Conservation (phyloP, 2,888 invertebrate genomes). For the Sminthurinus aureus region DNA sequence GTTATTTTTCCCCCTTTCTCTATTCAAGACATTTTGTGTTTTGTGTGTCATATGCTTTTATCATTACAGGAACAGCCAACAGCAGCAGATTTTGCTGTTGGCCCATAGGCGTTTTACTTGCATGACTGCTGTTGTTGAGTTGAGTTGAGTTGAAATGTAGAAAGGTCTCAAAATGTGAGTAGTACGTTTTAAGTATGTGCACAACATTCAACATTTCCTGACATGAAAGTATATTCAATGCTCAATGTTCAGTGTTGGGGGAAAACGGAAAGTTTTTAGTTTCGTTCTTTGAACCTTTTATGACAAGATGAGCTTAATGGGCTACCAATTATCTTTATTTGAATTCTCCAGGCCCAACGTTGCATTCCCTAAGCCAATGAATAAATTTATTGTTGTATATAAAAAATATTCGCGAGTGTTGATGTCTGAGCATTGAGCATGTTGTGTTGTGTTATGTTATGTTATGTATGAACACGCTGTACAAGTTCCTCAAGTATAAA, state of each 20-base stretch:
- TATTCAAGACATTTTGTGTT: background rate
- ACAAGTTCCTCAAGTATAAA: too few species aligned
- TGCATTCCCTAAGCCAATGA: background rate
- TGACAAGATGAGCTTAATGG: conserved; percentile 16
- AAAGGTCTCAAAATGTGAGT: too few species aligned
- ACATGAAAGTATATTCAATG: background rate
- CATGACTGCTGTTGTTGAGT: too few species aligned
- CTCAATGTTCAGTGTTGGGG: background rate
- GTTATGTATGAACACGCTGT: too few species aligned
- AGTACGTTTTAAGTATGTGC: too few species aligned
- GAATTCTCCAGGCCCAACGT: conserved; percentile 9
- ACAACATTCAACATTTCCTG: too few species aligned
- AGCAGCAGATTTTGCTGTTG: background rate
- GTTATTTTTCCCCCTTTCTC: background rate
- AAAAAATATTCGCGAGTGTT: too few species aligned
- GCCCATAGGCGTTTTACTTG: background rate
- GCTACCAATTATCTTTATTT: conserved; percentile 13
- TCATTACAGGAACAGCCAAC: background rate
- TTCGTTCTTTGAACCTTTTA: conserved; percentile 22
- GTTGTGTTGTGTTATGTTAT: too few species aligned
- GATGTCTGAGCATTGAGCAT: too few species aligned
- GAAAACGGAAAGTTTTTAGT: background rate
- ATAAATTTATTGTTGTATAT: background rate
- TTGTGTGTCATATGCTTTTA: background rate
- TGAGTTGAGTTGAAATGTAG: too few species aligned